Percentiles rank a stretch among this genome's conserved stretches.
Evolutionary conservation across 1,140 invertebrate genomes (phyloP).

Genomic region (Ceratitis capitata): DNA sequence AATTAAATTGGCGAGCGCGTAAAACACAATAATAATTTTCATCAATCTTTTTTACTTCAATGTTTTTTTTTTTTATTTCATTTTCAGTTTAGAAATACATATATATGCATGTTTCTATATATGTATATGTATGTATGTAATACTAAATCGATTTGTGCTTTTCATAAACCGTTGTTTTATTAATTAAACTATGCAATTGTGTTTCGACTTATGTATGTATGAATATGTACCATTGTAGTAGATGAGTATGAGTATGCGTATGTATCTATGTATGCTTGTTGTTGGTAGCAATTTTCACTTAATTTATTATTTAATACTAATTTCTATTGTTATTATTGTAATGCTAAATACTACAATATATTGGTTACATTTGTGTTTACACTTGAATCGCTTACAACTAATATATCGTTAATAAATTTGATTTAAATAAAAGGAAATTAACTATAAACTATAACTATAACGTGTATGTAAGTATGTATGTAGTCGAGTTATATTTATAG

Average conservation of each 20-base stretch:
- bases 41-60: background rate
- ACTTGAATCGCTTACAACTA: conserved; percentile 4
- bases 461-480: background rate
- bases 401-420: background rate
- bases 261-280: background rate
- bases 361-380: background rate
- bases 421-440: background rate
- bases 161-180: background rate
- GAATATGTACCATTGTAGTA: background rate
- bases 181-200: too few species aligned
- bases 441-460: background rate
- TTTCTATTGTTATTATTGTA: background rate
- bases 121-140: background rate
- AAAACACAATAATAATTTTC: background rate
- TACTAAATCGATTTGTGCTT: background rate
- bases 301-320: conserved; percentile 19
- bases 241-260: conserved; percentile 6
- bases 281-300: conserved; percentile 23
- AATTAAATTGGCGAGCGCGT: background rate
- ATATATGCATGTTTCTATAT: too few species aligned
- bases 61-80: background rate
- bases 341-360: too few species aligned
- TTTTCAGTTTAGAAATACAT: conserved; percentile 12
- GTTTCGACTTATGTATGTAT: too few species aligned
- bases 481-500: background rate